Conservation (phyloP, 2,888 invertebrate species). For the Cryptus viduatorius region DNA sequence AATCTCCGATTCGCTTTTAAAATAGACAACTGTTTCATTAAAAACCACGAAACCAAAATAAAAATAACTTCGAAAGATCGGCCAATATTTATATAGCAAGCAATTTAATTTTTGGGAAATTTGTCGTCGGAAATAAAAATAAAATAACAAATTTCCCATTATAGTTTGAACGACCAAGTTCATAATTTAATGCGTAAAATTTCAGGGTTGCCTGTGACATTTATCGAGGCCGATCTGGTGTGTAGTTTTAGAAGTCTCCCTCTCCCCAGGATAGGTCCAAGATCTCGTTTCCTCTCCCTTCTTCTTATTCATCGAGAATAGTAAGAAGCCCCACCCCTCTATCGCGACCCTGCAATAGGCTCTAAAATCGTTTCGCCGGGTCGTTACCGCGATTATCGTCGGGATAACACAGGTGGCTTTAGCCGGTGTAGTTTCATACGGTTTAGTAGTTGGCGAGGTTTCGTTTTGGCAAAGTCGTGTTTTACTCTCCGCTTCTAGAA, state of each 20-base stretch:
- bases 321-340: slow-evolving; percentile 57
- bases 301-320: slow-evolving; percentile 16
- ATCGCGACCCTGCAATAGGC: slow-evolving; percentile 73
- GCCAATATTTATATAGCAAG: no score
- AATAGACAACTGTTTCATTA: no score
- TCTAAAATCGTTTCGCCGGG: slow-evolving; percentile 80
- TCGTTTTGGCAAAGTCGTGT: slow-evolving; percentile 80
- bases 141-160: no score
- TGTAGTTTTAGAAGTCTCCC: slow-evolving; percentile 38
- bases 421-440: slow-evolving; percentile 67
- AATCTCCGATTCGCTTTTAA: no score
- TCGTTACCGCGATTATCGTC: slow-evolving; percentile 79
- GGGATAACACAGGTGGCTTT: slow-evolving; percentile 73
- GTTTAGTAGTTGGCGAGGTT: slow-evolving; percentile 81
- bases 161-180: neutral
- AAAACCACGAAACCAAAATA: no score
- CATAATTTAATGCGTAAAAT: slow-evolving; percentile 20
- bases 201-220: slow-evolving; percentile 44
- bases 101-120: no score
- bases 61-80: no score
- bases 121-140: no score
- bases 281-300: slow-evolving; percentile 22
- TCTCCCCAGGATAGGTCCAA: slow-evolving; percentile 8
- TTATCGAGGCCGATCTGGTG: slow-evolving; percentile 34
- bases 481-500: slow-evolving; percentile 27